Conservation (phyloP, 2,888 invertebrate species). For the Agrotis clavis region DNA sequence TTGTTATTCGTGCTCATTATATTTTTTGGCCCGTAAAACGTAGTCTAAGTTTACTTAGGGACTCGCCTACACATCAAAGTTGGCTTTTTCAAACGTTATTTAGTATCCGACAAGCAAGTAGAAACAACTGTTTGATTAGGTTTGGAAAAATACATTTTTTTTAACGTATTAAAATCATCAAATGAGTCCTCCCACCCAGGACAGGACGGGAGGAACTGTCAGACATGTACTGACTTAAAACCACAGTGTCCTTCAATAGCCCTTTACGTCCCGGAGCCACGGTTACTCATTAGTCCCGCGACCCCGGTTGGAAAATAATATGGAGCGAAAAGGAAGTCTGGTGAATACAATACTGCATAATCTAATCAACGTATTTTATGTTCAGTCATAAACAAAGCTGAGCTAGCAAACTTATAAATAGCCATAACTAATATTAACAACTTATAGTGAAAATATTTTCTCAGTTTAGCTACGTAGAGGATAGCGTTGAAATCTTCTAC, state of each 20-base stretch:
- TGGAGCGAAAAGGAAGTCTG: neutral
- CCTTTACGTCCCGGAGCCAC: no score
- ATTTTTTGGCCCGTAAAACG: conserved; percentile 58
- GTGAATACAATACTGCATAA: neutral
- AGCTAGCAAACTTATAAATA: conserved; percentile 21
- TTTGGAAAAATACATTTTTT: neutral
- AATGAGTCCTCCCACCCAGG: no score
- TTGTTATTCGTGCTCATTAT: conserved; percentile 56
- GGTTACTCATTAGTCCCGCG: no score
- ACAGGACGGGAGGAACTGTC: no score
- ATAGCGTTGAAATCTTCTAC: conserved; percentile 69
- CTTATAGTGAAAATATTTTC: conserved; percentile 19
- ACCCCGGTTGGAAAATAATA: neutral
- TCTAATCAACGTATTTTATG: neutral
- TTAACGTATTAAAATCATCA: no score
- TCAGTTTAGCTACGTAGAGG: conserved; percentile 15
- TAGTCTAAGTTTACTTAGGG: conserved; percentile 43
- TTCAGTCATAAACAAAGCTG: conserved; percentile 1
- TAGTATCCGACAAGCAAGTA: conserved; percentile 29
- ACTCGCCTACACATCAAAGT: conserved; percentile 27
- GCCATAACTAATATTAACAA: conserved; percentile 1
- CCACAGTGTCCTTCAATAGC: no score
- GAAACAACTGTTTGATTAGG: conserved; percentile 18
- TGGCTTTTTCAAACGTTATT: conserved; percentile 29
- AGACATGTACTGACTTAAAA: no score